Evolutionary conservation across 2,888 invertebrate species (phyloP), one percentile per base, ranked within the genome.

Genomic region (Lydus trimaculatus): DNA sequence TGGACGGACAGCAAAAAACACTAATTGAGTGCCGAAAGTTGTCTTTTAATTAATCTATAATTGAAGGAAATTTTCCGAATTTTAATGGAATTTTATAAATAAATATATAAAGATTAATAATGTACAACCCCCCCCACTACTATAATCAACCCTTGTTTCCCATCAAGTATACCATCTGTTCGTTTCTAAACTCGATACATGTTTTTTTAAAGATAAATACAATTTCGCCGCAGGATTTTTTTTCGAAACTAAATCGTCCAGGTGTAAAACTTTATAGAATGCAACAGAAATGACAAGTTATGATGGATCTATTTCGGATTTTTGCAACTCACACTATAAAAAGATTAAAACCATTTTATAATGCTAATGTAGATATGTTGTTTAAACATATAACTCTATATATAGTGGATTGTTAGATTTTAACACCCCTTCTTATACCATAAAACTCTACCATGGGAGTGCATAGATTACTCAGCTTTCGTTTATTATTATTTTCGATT

Each of bases 301-400:
- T 83, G 83, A 83, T 83, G 80, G 82, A 83, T 83, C 80, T 79
- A 56, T 69, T 52, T 61, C 67, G 75, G 76, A 78, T 77, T 76
- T 52, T 76, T 72, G 74, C 69, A 66, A 64, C 66, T 52, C 68
- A 67, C 66, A 72, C 66, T 71, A 71, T 66, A 65, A 48, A 48
- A 52, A 75, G 78, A 76, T 77, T 77, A 52, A 52, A 52, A 52
- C 52, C 76, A 77, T 78, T 79, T 81, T 80, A 75, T 78, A 76
- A 82, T 82, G 82, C 82, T 82, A 83, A 83, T 83, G 82, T 78
- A 69, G 72, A 71, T 77, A 76, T 80, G 83, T 83, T 84, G 83
- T 83, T 84, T 84, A 84, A 84, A 84, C 83, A 83, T 48, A 48
- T 43, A 43, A 2, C 3, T n/a, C n/a, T 9, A 20, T 20, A 17